Percentiles rank a stretch among this genome's conserved stretches.
These are phyloP conservation scores for Chaitophorus viminalis DNA, from an alignment of 2,888 invertebrate genomes.

Conservation along the genomic window DNA sequence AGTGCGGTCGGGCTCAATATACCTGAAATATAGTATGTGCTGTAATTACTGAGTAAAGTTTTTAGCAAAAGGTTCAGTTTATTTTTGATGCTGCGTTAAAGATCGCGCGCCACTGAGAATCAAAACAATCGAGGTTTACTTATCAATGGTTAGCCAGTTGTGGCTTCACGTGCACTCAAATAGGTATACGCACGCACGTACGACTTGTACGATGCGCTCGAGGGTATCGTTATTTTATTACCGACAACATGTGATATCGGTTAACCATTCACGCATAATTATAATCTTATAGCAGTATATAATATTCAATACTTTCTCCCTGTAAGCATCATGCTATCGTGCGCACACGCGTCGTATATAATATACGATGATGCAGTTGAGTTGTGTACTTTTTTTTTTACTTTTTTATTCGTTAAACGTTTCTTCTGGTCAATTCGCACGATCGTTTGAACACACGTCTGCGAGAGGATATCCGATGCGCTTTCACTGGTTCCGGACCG, in stretches of 20 bases:
- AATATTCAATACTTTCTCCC: background rate
- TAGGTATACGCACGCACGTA: background rate
- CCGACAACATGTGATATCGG: too few species aligned
- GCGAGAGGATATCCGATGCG: conserved; percentile 32
- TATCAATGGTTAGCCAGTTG: background rate
- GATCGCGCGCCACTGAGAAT: background rate
- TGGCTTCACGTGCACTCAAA: background rate
- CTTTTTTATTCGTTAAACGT: background rate
- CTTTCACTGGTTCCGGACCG: conserved; percentile 51
- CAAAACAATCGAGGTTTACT: conserved; percentile 6
- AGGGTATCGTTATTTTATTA: background rate
- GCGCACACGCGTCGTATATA: too few species aligned
- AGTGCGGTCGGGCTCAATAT: too few species aligned
- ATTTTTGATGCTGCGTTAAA: too few species aligned
- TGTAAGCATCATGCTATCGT: background rate
- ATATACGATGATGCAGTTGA: background rate
- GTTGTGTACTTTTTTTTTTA: background rate
- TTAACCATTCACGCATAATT: background rate
- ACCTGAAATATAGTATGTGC: too few species aligned
- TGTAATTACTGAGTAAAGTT: too few species aligned
- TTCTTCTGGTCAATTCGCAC: background rate
- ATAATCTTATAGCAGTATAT: background rate
- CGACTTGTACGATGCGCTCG: background rate
- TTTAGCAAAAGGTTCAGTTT: too few species aligned
- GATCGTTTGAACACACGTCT: background rate